Base-by-base conservation (phyloP, 1,140 invertebrate species). In the Reticulitermes speratus region DNA sequence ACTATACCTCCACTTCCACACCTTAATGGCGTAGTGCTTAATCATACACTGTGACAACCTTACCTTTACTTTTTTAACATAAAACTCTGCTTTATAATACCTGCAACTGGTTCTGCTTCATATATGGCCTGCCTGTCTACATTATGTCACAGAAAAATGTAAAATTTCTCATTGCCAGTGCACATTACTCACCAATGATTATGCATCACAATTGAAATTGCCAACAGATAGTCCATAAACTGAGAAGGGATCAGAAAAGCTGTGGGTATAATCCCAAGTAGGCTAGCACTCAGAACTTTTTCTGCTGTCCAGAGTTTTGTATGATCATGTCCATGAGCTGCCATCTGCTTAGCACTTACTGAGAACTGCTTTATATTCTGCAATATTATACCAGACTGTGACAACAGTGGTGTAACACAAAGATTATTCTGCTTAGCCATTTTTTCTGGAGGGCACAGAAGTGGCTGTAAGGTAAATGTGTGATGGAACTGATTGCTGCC, bases 221-320 rank as follows among this genome's bases (percentile, higher is more conserved):
- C 94, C 44, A 95, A 90, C 44, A 95, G 48, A 87, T 93, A 93
- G 90, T 97, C 95, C 52, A 95, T 86, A n/a, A 93, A 87, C 88
- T 93, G 90, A 88, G 91, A 94, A 65, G 95, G 94, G 25, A 92
- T 90, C 0, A 94, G 85, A 81, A 97, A 91, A 45, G 94, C 93
- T 38, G 92, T 90, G 84, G 96, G 96, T 86, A 96, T 90, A 81
- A 96, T 87, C 5, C 92, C 93, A 87, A 96, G 88, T 14, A 96
- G 90, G 14, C 90, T 90, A 85, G 91, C 90, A 1, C 94, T 92
- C 5, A 96, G 88, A 75, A 93, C 82, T 88, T 93, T 93, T 90
- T 97, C 96, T 0, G 94, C 89, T 23, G 94, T 93, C 96, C 96
- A 97, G 21, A 95, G 86, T 69, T 91, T 91, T 7, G 92, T 92